These are phyloP conservation scores for Bursaphelenchus okinawaensis DNA, from an alignment of 2,888 invertebrate genomes.

Conservation along the genomic window DNA sequence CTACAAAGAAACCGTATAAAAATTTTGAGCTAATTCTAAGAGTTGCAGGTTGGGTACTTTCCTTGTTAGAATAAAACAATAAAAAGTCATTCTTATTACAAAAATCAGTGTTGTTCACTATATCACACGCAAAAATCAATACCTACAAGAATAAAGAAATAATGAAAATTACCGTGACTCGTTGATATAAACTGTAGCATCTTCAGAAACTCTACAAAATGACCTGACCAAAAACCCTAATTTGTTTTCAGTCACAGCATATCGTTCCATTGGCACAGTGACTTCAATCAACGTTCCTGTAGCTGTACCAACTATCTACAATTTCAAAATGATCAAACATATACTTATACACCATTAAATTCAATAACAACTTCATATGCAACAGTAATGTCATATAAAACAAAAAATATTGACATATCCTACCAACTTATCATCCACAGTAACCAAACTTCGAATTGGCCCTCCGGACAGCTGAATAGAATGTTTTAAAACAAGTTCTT, in stretches of 20 bases:
- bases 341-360: too few species aligned
- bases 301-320: constrained; percentile 14
- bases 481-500: constrained; percentile 5
- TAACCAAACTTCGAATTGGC: constrained; percentile 10
- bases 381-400: neutral
- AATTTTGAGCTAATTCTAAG: too few species aligned
- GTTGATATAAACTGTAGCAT: neutral
- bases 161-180: neutral
- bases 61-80: too few species aligned
- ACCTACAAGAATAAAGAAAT: too few species aligned
- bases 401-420: neutral
- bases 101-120: too few species aligned
- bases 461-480: constrained; percentile 13
- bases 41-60: too few species aligned
- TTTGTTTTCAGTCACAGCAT: neutral
- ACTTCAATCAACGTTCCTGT: constrained; percentile 5
- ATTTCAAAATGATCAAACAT: neutral
- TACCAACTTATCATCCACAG: constrained; percentile 5
- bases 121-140: too few species aligned
- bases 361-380: too few species aligned
- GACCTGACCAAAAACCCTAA: neutral
- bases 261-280: neutral
- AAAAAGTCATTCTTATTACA: too few species aligned
- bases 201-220: neutral
- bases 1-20: too few species aligned